Evolutionary conservation across 1,140 invertebrate genomes (phyloP).

Genomic region (Drosophila nigrodunni): DNA sequence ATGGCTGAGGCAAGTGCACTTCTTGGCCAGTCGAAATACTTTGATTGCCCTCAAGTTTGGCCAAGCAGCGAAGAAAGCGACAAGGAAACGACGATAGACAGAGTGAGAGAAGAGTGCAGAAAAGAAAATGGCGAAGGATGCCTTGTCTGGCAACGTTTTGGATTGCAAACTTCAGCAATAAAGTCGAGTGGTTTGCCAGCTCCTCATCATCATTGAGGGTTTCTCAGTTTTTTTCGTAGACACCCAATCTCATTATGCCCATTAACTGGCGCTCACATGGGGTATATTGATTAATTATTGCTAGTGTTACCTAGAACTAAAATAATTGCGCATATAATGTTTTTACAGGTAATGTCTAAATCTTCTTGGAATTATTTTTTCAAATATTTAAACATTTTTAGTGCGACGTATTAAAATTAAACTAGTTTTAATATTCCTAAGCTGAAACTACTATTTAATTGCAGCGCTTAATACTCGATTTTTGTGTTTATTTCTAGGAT

Average conservation of each 20-base stretch:
- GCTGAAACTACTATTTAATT: too few species aligned
- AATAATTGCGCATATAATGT: too few species aligned
- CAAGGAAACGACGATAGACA: background rate
- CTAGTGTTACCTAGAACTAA: background rate
- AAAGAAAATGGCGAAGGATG: background rate
- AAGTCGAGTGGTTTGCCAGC: conserved; percentile 35
- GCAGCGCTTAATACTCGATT: too few species aligned
- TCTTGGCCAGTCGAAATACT: conserved; percentile 55
- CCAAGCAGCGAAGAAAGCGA: conserved; percentile 6
- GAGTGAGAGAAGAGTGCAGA: background rate
- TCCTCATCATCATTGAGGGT: conserved; percentile 13
- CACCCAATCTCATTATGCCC: conserved; percentile 25
- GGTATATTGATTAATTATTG: conserved; percentile 13
- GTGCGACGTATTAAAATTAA: too few species aligned
- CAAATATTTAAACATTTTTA: too few species aligned
- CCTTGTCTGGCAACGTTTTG: conserved; percentile 24
- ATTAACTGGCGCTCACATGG: background rate
- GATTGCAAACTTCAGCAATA: conserved; percentile 49
- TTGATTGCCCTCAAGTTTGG: conserved; percentile 64
- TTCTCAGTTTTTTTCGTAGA: background rate
- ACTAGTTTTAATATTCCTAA: too few species aligned
- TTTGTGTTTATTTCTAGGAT: too few species aligned
- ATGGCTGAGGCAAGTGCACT: conserved; percentile 51
- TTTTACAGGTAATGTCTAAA: too few species aligned
- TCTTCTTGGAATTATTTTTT: too few species aligned